Evolutionary conservation across 2,888 invertebrate species (phyloP), one percentile per base, ranked within the genome.

Genomic region (Stenchaetothrips biformis): DNA sequence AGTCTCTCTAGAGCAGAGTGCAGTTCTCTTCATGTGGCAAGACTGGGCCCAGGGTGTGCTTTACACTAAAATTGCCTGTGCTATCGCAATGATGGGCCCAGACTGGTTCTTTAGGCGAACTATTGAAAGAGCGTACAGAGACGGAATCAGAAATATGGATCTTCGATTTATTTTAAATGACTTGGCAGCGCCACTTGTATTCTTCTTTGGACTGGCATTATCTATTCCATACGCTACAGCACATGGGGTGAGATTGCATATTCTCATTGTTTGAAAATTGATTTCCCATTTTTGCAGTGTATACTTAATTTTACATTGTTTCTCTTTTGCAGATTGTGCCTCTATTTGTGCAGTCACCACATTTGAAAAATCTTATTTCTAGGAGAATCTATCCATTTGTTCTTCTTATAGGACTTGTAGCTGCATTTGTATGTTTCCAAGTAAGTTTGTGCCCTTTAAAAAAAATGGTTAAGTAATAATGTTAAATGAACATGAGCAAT

Each of bases 21-120:
- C 95, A 0, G 93, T 95, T 53, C 88, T 95, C 81, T 95, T 95
- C 86, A 90, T 95, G 79, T 95, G 95, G 95, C 95, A 98, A 88
- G 98, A 99, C 88, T 99, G 99, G 99, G 98, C 98, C 0, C 89
- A 99, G 48, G 85, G 99, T 47, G 97, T 99, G 16, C 89, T 99
- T 0, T 98, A 99, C 86, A 97, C 98, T 1, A 99, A 99, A 89
- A 98, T 99, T 81, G 94, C 97, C 21, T 96, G 97, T 85, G 99
- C 98, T 0, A 89, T 98, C 47, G 96, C 96, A 0, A 94, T 99
- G 92, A 98, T 99, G 97, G 98, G 98, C 0, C 98, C 98, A 9
- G 98, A 98, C 88, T 97, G 98, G 94, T 92, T 94, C 86, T 89
- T 99, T 84, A 93, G 97, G 80, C 90, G 95, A 4, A 95, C 96